Evolutionary conservation across 2,888 invertebrate species (phyloP), one percentile per base, ranked within the genome.

Genomic region (Augiades crinisus): DNA sequence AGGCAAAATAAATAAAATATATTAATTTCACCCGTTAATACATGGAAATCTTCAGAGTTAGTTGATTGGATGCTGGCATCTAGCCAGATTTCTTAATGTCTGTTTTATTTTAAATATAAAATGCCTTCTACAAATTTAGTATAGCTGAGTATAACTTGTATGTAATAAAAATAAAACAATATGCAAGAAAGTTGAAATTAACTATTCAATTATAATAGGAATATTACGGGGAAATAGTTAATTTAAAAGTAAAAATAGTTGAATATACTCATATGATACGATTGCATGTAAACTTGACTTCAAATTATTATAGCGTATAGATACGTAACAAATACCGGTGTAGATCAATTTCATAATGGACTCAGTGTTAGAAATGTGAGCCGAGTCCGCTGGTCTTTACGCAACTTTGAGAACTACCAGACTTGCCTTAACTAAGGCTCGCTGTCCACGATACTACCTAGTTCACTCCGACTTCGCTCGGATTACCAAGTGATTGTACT

Each of bases 291-390:
- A n/a, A n/a, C n/a, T n/a, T n/a, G n/a, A n/a, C n/a, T n/a, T n/a
- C n/a, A n/a, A n/a, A n/a, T 10, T 5, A 5, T 5, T 12, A 8
- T 30, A 30, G 10, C 46, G 33, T 38, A 33, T 50, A 46, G 37
- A 33, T 46, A 44, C 55, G 57, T 60, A 60, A 59, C 51, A 30
- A 37, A 59, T 50, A 58, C 56, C 56, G 36, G 40, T 30, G 33
- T 45, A 40, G 47, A 58, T 57, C 50, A 47, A 46, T 62, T 59
- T 62, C 62, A 57, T 55, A 59, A 59, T 30, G 34, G 41, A 36
- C 36, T 47, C 22, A 19, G 27, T 19, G 49, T 30, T 31, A 54
- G 56, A 56, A 59, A 61, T 54, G 37, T 54, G 50, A 61, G 53
- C 53, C 38, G 31, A 30, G 31, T 10, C 31, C 13, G 49, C 24